A percentile compares a stretch with the other conserved stretches of the same genome.
Evolutionary conservation across 2,888 invertebrate species (phyloP).

Genomic region (Macropis europaea): DNA sequence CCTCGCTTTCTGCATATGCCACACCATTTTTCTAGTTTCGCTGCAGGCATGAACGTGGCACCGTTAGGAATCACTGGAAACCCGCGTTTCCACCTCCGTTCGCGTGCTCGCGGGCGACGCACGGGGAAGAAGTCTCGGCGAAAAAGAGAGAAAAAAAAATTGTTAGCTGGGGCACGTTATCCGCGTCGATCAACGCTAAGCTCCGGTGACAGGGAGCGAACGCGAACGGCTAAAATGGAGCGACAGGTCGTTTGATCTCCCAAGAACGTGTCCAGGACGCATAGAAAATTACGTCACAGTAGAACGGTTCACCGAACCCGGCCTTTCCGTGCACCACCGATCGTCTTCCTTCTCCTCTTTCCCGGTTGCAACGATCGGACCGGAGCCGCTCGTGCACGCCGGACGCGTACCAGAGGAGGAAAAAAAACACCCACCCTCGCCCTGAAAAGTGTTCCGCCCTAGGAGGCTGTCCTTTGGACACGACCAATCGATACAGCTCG

Average conservation of each 20-base stretch:
- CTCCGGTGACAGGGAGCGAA: neutral
- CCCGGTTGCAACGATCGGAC: neutral
- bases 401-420: slow-evolving; percentile 32
- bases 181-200: neutral
- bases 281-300: slow-evolving; percentile 58
- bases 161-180: too few species aligned
- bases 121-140: too few species aligned
- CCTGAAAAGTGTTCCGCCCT: slow-evolving; percentile 60
- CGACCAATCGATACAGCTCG: slow-evolving; percentile 71
- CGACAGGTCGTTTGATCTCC: slow-evolving; percentile 40
- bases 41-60: too few species aligned
- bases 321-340: neutral
- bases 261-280: slow-evolving; percentile 50
- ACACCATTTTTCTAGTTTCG: too few species aligned
- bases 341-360: neutral
- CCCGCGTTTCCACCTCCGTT: too few species aligned
- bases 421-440: slow-evolving; percentile 61
- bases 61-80: too few species aligned
- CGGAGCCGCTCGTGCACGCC: neutral
- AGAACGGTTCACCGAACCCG: slow-evolving; percentile 51
- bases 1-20: too few species aligned
- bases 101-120: too few species aligned
- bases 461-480: slow-evolving; percentile 64
- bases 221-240: slow-evolving; percentile 8
- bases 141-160: too few species aligned